These are phyloP conservation scores for Ips typographus DNA, from an alignment of 1,140 invertebrate genomes.

Conservation along the genomic window DNA sequence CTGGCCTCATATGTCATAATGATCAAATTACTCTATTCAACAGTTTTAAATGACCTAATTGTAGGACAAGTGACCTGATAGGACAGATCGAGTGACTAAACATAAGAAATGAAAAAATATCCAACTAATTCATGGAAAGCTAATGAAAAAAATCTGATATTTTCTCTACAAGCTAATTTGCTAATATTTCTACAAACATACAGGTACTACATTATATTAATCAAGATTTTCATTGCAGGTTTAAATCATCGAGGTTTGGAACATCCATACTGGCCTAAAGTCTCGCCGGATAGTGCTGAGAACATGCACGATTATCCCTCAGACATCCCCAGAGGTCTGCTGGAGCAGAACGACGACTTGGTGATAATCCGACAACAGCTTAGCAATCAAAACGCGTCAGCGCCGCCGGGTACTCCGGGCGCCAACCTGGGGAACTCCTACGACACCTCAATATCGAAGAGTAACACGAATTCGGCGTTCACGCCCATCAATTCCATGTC, in stretches of 20 bases:
- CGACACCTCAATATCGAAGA: slow-evolving; percentile 54
- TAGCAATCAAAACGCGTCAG: slow-evolving; percentile 48
- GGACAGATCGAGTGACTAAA: too few species aligned
- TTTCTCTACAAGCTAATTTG: too few species aligned
- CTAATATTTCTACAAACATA: background rate
- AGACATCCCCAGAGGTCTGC: slow-evolving; percentile 55
- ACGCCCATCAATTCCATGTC: slow-evolving; percentile 82
- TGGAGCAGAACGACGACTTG: slow-evolving; percentile 59
- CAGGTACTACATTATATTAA: slow-evolving; percentile 46
- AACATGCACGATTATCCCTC: slow-evolving; percentile 60
- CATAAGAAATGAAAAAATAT: too few species aligned
- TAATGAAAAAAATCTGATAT: too few species aligned
- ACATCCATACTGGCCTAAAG: slow-evolving; percentile 77
- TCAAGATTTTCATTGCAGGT: slow-evolving; percentile 56
- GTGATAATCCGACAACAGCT: slow-evolving; percentile 56
- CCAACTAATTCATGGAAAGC: too few species aligned
- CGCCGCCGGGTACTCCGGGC: slow-evolving; percentile 48
- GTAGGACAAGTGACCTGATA: too few species aligned
- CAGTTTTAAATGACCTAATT: too few species aligned
- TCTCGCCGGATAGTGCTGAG: slow-evolving; percentile 68
- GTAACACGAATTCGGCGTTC: slow-evolving; percentile 79
- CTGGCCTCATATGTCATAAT: too few species aligned
- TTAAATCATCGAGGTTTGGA: slow-evolving; percentile 61
- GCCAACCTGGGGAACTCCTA: slow-evolving; percentile 50
- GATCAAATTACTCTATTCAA: too few species aligned